Conservation (phyloP, 2,888 invertebrate species). For the Cephus sareptanus region DNA sequence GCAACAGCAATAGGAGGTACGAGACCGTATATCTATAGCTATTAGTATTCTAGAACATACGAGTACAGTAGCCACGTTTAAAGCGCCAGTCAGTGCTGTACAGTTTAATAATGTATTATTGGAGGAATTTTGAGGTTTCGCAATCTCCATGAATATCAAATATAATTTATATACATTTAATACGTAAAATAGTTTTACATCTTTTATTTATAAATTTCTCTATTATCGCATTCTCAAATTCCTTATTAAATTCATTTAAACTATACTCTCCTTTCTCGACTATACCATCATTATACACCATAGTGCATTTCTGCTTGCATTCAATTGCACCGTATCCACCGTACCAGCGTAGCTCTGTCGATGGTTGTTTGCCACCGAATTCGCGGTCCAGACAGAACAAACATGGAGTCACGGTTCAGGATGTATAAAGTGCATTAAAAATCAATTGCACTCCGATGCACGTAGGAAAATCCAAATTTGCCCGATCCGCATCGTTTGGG, state of each 20-base stretch:
- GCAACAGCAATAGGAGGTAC: no score
- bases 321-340: neutral
- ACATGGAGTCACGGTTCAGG: conserved; percentile 30
- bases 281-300: neutral
- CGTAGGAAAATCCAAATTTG: neutral
- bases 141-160: neutral
- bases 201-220: no score
- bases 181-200: neutral
- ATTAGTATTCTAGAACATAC: neutral
- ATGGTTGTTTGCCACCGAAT: conserved; percentile 29
- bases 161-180: neutral
- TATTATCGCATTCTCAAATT: no score
- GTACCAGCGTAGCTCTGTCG: conserved; percentile 14
- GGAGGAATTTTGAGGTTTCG: neutral
- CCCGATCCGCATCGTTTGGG: neutral
- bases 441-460: conserved; percentile 45
- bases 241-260: neutral
- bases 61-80: neutral
- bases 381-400: conserved; percentile 52
- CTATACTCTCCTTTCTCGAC: neutral
- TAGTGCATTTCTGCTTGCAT: neutral
- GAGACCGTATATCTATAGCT: neutral
- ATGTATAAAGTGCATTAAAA: conserved; percentile 49
- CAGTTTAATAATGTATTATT: neutral
- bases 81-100: neutral